Evolutionary conservation across 23 tunicate genomes (phyloP).

Genomic region (Ciona savignyi): DNA sequence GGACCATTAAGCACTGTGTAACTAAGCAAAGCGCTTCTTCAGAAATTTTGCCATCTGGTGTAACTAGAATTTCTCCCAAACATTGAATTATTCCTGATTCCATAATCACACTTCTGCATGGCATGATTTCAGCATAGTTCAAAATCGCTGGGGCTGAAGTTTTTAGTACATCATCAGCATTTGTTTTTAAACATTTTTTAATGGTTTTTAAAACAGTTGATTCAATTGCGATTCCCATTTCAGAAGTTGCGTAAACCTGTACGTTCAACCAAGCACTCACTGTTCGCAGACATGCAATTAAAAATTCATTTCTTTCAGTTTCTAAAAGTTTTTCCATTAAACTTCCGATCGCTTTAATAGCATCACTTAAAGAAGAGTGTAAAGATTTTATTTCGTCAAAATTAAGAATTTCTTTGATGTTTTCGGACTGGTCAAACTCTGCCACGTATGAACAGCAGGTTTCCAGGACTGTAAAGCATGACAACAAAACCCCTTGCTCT

Average conservation of each 20-base stretch:
- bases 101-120: background rate
- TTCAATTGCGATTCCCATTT: conserved; percentile 21
- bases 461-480: conserved; percentile 2
- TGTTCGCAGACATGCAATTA: conserved; percentile 23
- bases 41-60: background rate
- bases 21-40: conserved; percentile 3
- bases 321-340: background rate
- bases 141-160: conserved; percentile 39
- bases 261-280: conserved; percentile 60
- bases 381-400: conserved; percentile 48
- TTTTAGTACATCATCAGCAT: conserved; percentile 19
- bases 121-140: conserved; percentile 19
- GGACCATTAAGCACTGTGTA: conserved; percentile 14
- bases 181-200: background rate
- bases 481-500: background rate
- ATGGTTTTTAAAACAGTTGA: conserved; percentile 1
- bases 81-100: background rate
- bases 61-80: background rate
- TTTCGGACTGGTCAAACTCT: conserved; percentile 36
- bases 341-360: conserved; percentile 11
- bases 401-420: conserved; percentile 10
- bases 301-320: background rate
- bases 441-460: conserved; percentile 21
- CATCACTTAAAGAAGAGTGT: conserved; percentile 24
- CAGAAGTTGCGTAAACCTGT: conserved; percentile 23